Conservation (phyloP, 2,113 vertebrate genomes). For the Cynoglossus semilaevis region DNA sequence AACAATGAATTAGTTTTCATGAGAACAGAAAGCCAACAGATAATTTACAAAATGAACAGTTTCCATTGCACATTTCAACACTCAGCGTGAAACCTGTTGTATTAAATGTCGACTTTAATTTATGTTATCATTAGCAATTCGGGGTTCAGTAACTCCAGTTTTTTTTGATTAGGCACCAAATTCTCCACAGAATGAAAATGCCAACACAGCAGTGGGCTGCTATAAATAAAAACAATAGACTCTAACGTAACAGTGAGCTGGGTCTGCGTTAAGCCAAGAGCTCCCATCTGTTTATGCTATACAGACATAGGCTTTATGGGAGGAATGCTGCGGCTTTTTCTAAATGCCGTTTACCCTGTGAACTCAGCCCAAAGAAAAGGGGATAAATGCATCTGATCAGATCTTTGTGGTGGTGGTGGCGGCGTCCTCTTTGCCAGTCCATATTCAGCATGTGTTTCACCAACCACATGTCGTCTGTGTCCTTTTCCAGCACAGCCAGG, state of each 20-base stretch:
- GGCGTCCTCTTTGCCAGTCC: slow-evolving; percentile 27
- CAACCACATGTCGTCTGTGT: slow-evolving; percentile 12
- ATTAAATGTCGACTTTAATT: slow-evolving; percentile 34
- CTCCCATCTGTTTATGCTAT: slow-evolving; percentile 71
- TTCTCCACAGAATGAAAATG: slow-evolving; percentile 25
- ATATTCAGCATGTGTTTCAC: slow-evolving; percentile 11
- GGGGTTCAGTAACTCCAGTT: slow-evolving; percentile 13
- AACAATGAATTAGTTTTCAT: slow-evolving; percentile 4
- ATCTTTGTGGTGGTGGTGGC: slow-evolving; percentile 22
- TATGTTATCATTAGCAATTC: slow-evolving; percentile 30
- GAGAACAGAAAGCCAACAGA: slow-evolving; percentile 11
- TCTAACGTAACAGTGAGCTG: slow-evolving; percentile 25
- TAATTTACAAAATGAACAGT: slow-evolving; percentile 17
- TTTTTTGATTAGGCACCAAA: slow-evolving; percentile 18
- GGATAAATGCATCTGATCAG: slow-evolving; percentile 58
- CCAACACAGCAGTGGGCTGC: slow-evolving; percentile 30
- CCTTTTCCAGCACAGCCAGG: slow-evolving; percentile 35
- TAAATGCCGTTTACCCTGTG: slow-evolving; percentile 42
- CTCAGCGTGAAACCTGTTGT: slow-evolving; percentile 9
- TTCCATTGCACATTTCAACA: slow-evolving; percentile 25
- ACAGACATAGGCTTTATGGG: slow-evolving; percentile 61
- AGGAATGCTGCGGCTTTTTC: slow-evolving; percentile 71
- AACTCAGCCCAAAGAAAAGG: slow-evolving; percentile 51
- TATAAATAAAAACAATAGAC: slow-evolving; percentile 53
- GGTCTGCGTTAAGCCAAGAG: slow-evolving; percentile 38